Conservation (phyloP, 2,888 invertebrate genomes). For the Trachelus tabidus region DNA sequence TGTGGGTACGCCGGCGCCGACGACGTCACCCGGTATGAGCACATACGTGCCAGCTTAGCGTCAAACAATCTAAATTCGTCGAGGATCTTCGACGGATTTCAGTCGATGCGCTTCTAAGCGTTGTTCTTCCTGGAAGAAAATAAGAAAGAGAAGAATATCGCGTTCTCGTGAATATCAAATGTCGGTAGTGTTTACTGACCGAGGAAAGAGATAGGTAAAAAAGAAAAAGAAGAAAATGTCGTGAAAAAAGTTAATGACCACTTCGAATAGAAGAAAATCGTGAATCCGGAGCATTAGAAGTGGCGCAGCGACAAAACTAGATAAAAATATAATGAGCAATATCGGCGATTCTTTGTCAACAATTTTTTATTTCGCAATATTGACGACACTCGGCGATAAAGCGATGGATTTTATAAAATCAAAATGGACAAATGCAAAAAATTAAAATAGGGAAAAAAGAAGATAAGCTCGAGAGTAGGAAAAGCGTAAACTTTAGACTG, state of each 20-base stretch:
- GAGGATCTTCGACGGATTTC: background rate
- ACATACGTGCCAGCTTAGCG: slow-evolving; percentile 56
- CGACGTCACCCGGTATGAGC: slow-evolving; percentile 39
- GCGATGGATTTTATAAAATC: background rate
- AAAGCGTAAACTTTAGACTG: slow-evolving; percentile 27
- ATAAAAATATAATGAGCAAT: background rate
- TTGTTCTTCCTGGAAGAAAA: background rate
- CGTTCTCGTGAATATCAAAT: background rate
- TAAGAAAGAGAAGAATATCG: background rate
- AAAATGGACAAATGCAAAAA: background rate
- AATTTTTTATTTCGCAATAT: background rate
- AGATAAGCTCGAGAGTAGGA: background rate
- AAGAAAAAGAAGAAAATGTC: background rate
- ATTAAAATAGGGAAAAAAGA: background rate
- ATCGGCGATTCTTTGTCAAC: background rate
- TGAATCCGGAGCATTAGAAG: background rate
- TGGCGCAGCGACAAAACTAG: background rate
- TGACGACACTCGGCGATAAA: background rate
- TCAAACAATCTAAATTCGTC: slow-evolving; percentile 41
- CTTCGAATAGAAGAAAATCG: background rate
- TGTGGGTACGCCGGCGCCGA: slow-evolving; percentile 32
- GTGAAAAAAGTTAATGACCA: background rate
- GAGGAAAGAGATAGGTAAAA: background rate
- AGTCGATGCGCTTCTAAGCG: background rate
- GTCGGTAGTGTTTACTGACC: background rate